Evolutionary conservation across 2,797 vertebrate genomes (phyloP).

Genomic region (Rallus crepitans): DNA sequence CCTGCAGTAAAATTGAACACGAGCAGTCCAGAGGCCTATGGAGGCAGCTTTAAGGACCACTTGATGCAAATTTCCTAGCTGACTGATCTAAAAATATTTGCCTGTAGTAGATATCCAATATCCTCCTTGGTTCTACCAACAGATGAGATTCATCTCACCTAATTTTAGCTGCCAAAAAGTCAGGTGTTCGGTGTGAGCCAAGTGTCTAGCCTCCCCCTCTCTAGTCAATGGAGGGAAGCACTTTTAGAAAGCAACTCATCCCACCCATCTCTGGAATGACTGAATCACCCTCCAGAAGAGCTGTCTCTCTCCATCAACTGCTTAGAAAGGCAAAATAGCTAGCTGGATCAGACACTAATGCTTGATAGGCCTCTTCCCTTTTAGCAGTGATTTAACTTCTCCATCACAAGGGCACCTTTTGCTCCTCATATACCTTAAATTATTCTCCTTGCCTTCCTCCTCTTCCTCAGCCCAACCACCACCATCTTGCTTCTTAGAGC

Average conservation of each 20-base stretch:
- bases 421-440: background rate
- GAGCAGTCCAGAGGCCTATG: background rate
- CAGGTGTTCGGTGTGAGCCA: conserved; percentile 60
- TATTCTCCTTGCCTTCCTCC: background rate
- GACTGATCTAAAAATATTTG: conserved; percentile 13
- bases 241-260: conserved; percentile 61
- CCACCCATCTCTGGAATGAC: conserved; percentile 47
- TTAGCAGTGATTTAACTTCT: background rate
- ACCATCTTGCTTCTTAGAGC: background rate
- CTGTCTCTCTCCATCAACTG: conserved; percentile 49
- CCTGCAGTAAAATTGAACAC: background rate
- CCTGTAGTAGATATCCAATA: conserved; percentile 17
- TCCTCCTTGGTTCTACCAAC: conserved; percentile 25
- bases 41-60: background rate
- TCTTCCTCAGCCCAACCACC: background rate
- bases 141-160: conserved; percentile 42
- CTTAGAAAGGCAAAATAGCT: conserved; percentile 33
- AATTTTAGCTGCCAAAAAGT: conserved; percentile 60
- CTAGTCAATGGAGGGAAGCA: conserved; percentile 58
- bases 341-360: background rate
- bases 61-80: background rate
- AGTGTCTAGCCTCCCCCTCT: conserved; percentile 61
- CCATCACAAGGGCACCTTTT: background rate
- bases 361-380: background rate
- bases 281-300: conserved; percentile 63